Percentiles rank a stretch among this genome's conserved stretches.
phyloP scores from a whole-genome alignment of 2,888 invertebrate genomes.

The Zootermopsis nevadensis region DNA sequence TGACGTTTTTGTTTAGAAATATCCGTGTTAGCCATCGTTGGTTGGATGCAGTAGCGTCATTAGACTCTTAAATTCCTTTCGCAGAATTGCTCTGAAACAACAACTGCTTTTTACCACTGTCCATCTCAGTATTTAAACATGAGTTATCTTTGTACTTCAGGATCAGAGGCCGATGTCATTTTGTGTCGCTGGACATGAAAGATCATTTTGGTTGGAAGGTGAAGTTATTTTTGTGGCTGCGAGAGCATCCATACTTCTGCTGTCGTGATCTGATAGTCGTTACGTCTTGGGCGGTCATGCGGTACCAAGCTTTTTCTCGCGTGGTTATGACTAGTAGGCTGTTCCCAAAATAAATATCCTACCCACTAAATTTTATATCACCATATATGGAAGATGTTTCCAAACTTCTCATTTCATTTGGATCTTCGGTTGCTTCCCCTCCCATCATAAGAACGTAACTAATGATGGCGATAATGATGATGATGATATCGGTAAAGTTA shows the following conservation, averaged over 20 bases:
- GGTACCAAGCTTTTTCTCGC: background rate
- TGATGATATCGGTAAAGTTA: too few relatives aligned
- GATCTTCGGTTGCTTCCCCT: too few relatives aligned
- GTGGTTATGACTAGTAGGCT: slow-evolving; percentile 1
- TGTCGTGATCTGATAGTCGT: slow-evolving; percentile 9
- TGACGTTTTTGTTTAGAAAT: background rate
- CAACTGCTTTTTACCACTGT: background rate
- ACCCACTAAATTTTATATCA: too few relatives aligned
- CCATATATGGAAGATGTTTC: too few relatives aligned
- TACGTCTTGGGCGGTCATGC: slow-evolving; percentile 24
- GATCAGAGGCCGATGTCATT: background rate
- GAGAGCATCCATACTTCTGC: background rate
- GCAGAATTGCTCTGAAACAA: background rate
- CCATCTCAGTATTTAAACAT: background rate
- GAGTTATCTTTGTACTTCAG: background rate
- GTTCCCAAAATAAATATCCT: background rate
- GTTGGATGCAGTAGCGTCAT: background rate
- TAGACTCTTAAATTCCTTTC: background rate
- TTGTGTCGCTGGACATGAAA: too few relatives aligned
- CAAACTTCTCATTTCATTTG: too few relatives aligned
- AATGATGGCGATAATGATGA: too few relatives aligned
- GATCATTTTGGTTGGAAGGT: too few relatives aligned
- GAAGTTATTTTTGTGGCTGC: background rate
- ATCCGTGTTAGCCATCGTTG: background rate
- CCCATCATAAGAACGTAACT: too few relatives aligned